Percentiles rank a stretch among this genome's conserved stretches.
phyloP scores from a whole-genome alignment of 2,797 vertebrate species.

The Phoeniculus purpureus region DNA sequence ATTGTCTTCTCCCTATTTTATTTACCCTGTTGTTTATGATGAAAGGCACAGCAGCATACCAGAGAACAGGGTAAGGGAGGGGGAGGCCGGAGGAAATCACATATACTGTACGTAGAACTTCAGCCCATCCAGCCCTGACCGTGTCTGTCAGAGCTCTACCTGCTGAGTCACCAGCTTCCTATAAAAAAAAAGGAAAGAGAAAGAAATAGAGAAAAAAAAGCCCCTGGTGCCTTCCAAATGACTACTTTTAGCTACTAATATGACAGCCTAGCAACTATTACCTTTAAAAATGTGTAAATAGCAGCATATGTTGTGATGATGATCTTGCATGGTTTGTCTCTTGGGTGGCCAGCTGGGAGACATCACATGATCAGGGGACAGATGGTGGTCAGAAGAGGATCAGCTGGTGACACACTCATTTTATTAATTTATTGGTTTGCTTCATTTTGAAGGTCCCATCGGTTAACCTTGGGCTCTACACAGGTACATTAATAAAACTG shows the following conservation, averaged over 20 bases:
- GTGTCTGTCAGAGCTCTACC: slow-evolving; percentile 24
- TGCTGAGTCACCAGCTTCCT: slow-evolving; percentile 57
- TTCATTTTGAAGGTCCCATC: slow-evolving; percentile 34
- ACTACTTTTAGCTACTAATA: slow-evolving; percentile 40
- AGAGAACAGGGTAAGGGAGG: background rate
- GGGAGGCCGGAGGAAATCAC: background rate
- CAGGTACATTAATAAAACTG: background rate
- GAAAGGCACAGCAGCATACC: background rate
- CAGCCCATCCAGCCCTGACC: background rate
- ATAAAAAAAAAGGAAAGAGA: background rate
- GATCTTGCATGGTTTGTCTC: slow-evolving; percentile 62
- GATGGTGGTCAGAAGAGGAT: slow-evolving; percentile 72
- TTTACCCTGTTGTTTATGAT: background rate
- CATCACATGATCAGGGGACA: slow-evolving; percentile 67
- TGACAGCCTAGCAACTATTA: slow-evolving; percentile 58
- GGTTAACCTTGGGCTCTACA: slow-evolving; percentile 35
- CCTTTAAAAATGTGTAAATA: slow-evolving; percentile 69
- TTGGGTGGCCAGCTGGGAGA: slow-evolving; percentile 70
- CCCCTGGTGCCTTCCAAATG: slow-evolving; percentile 2
- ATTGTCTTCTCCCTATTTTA: background rate
- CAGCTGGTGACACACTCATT: slow-evolving; percentile 66
- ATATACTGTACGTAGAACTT: background rate
- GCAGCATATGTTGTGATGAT: slow-evolving; percentile 65
- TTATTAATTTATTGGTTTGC: slow-evolving; percentile 61
- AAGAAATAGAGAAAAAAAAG: background rate